phyloP scores from a whole-genome alignment of 2,113 vertebrate genomes.

The Pipra filicauda region DNA sequence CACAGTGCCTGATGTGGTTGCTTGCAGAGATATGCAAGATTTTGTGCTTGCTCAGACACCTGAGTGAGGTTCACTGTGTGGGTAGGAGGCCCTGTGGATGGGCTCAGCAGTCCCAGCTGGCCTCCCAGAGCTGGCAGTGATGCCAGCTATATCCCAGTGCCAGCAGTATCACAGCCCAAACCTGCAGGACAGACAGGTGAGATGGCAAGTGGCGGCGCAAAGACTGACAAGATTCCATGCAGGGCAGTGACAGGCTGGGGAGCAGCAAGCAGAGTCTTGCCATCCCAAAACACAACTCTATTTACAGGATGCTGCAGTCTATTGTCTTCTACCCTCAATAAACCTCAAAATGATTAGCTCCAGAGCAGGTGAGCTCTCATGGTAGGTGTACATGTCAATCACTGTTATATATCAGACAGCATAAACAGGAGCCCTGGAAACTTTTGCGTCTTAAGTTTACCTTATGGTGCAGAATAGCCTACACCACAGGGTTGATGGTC shows the following conservation, averaged over 20 bases:
- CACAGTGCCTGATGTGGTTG: fast-evolving
- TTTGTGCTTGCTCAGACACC: not conserved
- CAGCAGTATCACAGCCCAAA: fast-evolving
- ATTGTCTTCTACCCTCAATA: not conserved
- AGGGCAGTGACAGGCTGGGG: not conserved
- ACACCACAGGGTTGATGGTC: fast-evolving
- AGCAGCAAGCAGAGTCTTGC: not conserved
- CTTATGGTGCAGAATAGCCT: not conserved
- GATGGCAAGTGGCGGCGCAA: not conserved
- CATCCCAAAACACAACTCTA: not conserved
- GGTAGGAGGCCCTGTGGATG: fast-evolving
- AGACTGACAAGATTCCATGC: not conserved
- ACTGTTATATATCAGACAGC: not conserved
- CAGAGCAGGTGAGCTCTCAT: not conserved
- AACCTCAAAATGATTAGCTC: fast-evolving
- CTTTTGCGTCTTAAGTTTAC: not conserved
- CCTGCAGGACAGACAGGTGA: fast-evolving
- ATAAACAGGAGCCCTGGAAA: not conserved
- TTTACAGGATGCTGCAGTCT: not conserved
- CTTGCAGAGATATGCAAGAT: not conserved
- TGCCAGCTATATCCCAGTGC: not conserved
- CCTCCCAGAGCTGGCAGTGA: not conserved
- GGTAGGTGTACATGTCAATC: fast-evolving
- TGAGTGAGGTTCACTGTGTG: fast-evolving
- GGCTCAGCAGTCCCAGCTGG: fast-evolving